Base-by-base conservation (phyloP, 2,888 invertebrate species). In the Cheilosia vernalis region DNA sequence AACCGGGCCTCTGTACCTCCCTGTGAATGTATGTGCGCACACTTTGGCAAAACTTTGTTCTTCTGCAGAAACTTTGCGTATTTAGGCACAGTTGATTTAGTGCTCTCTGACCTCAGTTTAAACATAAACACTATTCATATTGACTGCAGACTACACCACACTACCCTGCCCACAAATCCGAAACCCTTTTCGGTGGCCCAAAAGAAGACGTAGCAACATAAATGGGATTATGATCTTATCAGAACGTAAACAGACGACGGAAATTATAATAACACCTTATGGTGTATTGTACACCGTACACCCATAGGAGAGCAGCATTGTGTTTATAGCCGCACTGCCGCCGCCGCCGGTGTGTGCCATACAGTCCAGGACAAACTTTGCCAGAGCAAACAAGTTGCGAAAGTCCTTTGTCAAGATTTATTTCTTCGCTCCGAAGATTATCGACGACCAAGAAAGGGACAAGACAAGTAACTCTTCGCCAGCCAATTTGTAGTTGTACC, bases 171-270 rank as follows among this genome's bases (percentile, higher is more conserved):
- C 61, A 74, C 67, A 69, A 72, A 67, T 72, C 67, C 55, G 27
- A 27, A 87, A 85, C 85, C 85, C 73, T 77, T 81, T 80, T 73
- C 49, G 66, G 55, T 67, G 63, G 81, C 84, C 87, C 88, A 87
- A 81, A 83, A 86, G 78, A 83, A 86, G 82, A 87, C 85, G 61
- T 90, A 90, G 88, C 89, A 90, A 91, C 90, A 91, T 91, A 92
- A 92, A 92, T 91, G 92, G 92, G 92, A 92, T 92, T 92, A 92
- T 91, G 92, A 92, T 92, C 92, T 92, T 92, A 92, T 92, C 92
- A 90, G 89, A 88, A 87, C 88, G 89, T 88, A 88, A 87, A 88
- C 89, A 89, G 89, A 88, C 88, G 88, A 88, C 87, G 87, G 86
- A 89, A 89, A 89, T 89, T 90, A 88, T 88, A 89, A 89, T 88